Percentiles rank a stretch among this genome's conserved stretches.
Conservation (phyloP, 2,888 invertebrate genomes). For the Branchipolynoe longqiensis region DNA sequence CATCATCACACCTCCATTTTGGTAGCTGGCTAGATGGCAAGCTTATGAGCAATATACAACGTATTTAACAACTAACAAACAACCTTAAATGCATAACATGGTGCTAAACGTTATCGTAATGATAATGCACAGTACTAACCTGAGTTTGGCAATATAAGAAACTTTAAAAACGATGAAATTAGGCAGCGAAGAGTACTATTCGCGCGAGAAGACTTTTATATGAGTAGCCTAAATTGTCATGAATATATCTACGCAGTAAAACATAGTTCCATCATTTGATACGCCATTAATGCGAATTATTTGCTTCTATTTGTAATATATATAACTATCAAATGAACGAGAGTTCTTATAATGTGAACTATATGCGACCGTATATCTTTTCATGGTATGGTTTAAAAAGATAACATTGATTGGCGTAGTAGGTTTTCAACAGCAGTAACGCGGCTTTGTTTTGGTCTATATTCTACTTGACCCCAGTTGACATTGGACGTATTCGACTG, state of each 20-base stretch:
- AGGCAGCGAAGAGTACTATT: background rate
- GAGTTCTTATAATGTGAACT: background rate
- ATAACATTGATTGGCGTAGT: background rate
- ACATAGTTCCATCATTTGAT: background rate
- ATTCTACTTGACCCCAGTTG: slow-evolving; percentile 12
- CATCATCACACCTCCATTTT: background rate
- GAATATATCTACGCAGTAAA: background rate
- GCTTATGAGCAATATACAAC: background rate
- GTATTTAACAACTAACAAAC: background rate
- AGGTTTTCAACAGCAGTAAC: background rate
- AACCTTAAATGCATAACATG: background rate
- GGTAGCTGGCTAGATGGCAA: background rate
- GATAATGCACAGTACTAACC: background rate
- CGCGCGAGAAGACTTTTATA: background rate
- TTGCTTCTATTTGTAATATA: background rate
- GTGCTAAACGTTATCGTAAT: background rate
- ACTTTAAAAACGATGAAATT: background rate
- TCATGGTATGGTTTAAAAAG: background rate
- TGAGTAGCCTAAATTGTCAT: background rate
- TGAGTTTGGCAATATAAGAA: background rate
- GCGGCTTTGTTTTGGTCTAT: slow-evolving; percentile 36
- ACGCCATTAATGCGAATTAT: background rate
- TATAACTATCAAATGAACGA: background rate
- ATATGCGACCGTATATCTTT: background rate
- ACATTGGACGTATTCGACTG: too few species aligned